phyloP scores from a whole-genome alignment of 1,140 invertebrate species.

The Aphelenchoides besseyi region DNA sequence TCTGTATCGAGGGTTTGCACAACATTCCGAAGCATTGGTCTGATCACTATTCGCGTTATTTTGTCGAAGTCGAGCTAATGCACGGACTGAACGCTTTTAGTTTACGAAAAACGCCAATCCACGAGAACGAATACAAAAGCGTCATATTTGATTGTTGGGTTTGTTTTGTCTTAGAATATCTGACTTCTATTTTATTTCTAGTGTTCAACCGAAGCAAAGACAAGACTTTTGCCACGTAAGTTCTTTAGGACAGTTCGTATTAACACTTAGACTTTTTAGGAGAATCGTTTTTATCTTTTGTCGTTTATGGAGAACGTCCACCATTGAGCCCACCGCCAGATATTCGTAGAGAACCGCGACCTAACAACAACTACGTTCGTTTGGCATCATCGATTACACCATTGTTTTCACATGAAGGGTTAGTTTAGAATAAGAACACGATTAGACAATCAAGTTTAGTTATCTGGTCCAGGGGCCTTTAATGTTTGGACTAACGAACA shows the following conservation, averaged over 20 bases:
- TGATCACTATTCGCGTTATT: slow-evolving; percentile 5
- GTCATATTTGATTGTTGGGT: slow-evolving; percentile 8
- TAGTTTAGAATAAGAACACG: no score
- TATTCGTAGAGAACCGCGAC: slow-evolving; percentile 17
- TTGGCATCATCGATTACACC: slow-evolving; percentile 36
- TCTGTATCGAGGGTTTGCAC: slow-evolving; percentile 16
- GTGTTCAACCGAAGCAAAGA: background rate
- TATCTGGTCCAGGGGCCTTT: slow-evolving; percentile 45
- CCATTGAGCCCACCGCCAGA: background rate
- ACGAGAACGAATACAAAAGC: background rate
- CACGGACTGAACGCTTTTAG: slow-evolving; percentile 2
- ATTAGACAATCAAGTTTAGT: slow-evolving; percentile 37
- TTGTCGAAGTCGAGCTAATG: slow-evolving; percentile 9
- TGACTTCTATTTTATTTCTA: background rate
- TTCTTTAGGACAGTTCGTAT: background rate
- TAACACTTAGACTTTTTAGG: background rate
- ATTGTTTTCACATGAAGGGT: slow-evolving; percentile 39
- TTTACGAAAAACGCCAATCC: background rate
- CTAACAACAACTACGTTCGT: slow-evolving; percentile 16
- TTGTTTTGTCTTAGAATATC: background rate
- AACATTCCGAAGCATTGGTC: slow-evolving; percentile 21
- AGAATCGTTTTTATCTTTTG: background rate
- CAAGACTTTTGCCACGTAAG: background rate
- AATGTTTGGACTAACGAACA: slow-evolving; percentile 33
- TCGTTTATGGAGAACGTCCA: slow-evolving; percentile 7